These are phyloP conservation scores for Fistularia tabacaria DNA, from an alignment of 2,797 vertebrate species.

Conservation along the genomic window DNA sequence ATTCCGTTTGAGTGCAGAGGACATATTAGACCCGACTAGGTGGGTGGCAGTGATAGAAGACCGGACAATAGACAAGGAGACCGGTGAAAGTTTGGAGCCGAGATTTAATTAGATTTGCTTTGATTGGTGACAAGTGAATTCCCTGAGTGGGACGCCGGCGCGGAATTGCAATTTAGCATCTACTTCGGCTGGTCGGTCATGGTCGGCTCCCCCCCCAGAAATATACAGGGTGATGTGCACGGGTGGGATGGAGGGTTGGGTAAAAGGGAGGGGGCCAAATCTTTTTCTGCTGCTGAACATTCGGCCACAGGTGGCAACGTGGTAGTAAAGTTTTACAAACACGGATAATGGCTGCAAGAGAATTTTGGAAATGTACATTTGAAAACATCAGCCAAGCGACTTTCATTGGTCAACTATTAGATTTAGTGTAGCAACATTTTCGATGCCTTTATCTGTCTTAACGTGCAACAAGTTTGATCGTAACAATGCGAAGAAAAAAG, in stretches of 20 bases:
- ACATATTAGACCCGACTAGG: conserved; percentile 28
- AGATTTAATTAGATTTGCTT: conserved; percentile 47
- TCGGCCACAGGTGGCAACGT: background rate
- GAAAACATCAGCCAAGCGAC: too few species aligned
- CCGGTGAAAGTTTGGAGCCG: conserved; percentile 25
- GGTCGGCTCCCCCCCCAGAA: background rate
- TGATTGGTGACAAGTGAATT: conserved; percentile 44
- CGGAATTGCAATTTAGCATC: conserved; percentile 21
- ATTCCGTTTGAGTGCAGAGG: conserved; percentile 35
- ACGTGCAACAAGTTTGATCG: too few species aligned
- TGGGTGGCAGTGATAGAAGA: conserved; percentile 19
- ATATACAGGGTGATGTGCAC: too few species aligned
- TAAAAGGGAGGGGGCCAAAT: too few species aligned
- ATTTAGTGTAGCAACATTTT: too few species aligned
- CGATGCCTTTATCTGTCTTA: too few species aligned
- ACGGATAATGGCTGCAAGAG: too few species aligned
- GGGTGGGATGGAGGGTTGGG: too few species aligned
- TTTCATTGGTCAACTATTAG: too few species aligned
- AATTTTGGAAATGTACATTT: too few species aligned
- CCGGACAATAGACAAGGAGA: conserved; percentile 37
- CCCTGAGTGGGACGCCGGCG: conserved; percentile 21
- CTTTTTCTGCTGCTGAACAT: background rate
- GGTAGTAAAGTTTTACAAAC: too few species aligned
- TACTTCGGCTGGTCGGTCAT: conserved; percentile 5
- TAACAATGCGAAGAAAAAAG: too few species aligned